Conservation (phyloP, 2,113 vertebrate genomes). For the Anser cygnoides region DNA sequence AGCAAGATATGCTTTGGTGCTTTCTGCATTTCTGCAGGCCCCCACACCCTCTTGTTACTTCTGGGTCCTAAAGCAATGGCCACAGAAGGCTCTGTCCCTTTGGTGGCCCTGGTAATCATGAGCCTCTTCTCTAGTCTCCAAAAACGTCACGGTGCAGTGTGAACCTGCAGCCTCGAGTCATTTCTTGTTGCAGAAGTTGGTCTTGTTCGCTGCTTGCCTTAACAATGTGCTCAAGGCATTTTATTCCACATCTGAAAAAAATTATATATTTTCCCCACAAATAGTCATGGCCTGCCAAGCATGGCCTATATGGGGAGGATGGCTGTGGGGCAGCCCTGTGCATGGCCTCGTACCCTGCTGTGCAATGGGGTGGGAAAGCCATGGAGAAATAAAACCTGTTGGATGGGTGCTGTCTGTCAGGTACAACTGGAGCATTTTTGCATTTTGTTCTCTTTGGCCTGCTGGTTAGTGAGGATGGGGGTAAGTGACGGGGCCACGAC, state of each 20-base stretch:
- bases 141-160: neutral
- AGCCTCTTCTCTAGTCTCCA: neutral
- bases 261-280: neutral
- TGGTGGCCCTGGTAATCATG: accelerated
- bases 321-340: neutral
- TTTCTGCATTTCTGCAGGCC: neutral
- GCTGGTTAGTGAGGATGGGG: neutral
- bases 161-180: accelerated
- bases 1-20: neutral
- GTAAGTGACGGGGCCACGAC: neutral
- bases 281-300: accelerated
- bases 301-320: neutral
- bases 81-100: neutral
- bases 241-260: neutral
- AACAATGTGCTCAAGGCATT: neutral
- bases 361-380: accelerated
- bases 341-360: neutral
- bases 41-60: neutral
- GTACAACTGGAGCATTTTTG: neutral
- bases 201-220: neutral
- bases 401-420: neutral
- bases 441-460: neutral
- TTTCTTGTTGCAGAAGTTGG: neutral
- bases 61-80: neutral
- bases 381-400: accelerated